Evolutionary conservation across 2,113 vertebrate genomes (phyloP), one percentile per base, ranked within the genome.

Genomic region (Thomomys bottae): DNA sequence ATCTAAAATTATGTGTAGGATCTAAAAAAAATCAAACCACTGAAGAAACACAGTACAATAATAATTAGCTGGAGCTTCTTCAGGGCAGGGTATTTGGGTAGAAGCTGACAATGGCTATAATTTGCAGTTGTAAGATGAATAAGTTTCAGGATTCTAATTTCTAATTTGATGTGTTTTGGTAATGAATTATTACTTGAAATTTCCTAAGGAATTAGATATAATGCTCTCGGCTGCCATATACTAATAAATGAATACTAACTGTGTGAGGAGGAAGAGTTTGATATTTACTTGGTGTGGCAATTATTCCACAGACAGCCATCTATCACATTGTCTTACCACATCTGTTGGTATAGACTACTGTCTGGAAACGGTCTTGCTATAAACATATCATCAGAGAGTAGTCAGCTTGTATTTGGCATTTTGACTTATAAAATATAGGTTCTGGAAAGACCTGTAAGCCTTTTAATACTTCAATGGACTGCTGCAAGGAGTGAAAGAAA

Each of bases 51-150:
- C 21, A 88, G 20, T 30, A 71, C 6, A 34, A 45, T 14, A 2
- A 3, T 66, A 18, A 2, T 14, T n/a, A 24, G 2, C 49, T 17
- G 49, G 49, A 54, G 8, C 0, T 11, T 23, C 0, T 11, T 23
- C 1, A 24, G 11, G 1, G 8, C 34, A 3, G 28, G 4, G 63
- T 7, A 89, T 34, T 54, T 21, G 36, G 75, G 30, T 1, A 23
- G 4, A 15, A 34, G 28, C 28, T 12, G 23, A 30, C 18, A 67
- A 90, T 30, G 30, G 14, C 3, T 59, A 26, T 4, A 77, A 68
- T 17, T 77, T 76, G 32, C 34, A 70, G 15, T 30, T 77, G 42
- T 30, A 14, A n/a, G 12, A 84, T 12, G 10, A 84, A 23, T 26
- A 59, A 32, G 30, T 30, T 66, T 66, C 11, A 14, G 32, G 18